Conservation (phyloP, 1,140 invertebrate genomes). For the Meteorus sp. region DNA sequence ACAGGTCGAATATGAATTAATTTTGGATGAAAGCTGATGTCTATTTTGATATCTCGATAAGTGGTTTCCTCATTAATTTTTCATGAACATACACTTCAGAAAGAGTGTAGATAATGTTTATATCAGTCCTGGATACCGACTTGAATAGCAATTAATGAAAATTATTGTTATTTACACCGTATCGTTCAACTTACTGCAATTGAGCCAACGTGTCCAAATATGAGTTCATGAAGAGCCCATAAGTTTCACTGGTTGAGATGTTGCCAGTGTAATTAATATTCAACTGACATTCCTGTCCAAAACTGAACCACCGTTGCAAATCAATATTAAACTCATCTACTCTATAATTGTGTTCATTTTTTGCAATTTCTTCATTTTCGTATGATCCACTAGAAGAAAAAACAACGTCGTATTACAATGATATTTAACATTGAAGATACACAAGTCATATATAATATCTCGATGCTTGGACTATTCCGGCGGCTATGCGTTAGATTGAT, state of each 20-base stretch:
- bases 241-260: constrained; percentile 61
- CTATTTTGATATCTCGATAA: background rate
- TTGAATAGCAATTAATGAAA: too few species aligned
- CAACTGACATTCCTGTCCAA: constrained; percentile 58
- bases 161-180: too few species aligned
- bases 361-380: constrained; percentile 23
- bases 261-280: constrained; percentile 64
- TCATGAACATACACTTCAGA: too few species aligned
- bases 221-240: constrained; percentile 65
- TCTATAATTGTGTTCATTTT: constrained; percentile 54
- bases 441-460: background rate
- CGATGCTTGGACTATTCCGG: too few species aligned
- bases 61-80: background rate
- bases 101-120: too few species aligned
- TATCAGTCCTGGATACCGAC: too few species aligned
- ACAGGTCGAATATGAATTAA: background rate
- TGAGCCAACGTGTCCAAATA: constrained; percentile 59
- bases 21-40: background rate
- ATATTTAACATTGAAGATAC: background rate
- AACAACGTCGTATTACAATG: background rate
- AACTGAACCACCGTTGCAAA: constrained; percentile 60
- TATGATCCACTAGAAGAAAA: background rate
- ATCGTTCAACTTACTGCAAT: constrained; percentile 56
- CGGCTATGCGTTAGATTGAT: constrained; percentile 8
- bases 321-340: constrained; percentile 62